Base-by-base conservation (phyloP, 2,797 vertebrate genomes). In the Champsocephalus gunnari region DNA sequence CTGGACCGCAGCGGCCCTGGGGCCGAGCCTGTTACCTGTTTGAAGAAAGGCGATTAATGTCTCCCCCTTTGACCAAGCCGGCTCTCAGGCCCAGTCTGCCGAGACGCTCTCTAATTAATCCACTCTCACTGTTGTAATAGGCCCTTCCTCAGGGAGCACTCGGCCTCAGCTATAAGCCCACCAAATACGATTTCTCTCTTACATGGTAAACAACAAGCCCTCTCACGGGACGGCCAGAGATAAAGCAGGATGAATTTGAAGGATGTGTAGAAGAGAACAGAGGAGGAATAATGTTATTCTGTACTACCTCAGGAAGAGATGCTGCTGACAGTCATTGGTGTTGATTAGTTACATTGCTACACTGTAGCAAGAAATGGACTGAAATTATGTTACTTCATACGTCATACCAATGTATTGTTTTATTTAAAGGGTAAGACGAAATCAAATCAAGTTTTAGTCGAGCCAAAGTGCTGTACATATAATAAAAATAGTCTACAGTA, bases 61-160 rank as follows among this genome's bases (percentile, higher is more conserved):
- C 87, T 90, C 95, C 94, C 95, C 93, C 83, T 94, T 94, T 92
- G 94, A 96, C 94, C 80, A 72, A 91, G 93, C 90, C 90, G 84
- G 93, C 95, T 94, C 94, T 88, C 92, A 85, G 89, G 83, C 76
- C 14, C 6, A 75, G 92, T 96, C 96, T 94, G 91, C 89, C 11
- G 96, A 95, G 96, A 96, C 88, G 55, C 58, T 91, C 93, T 96
- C 96, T 98, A 98, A 98, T 98, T 97, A 98, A 98, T 97, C 97
- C 96, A 96, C 95, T 93, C 96, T 96, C 96, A 97, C 96, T 96
- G 95, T 96, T 96, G 96, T 98, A 96, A 97, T 96, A 95, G 95
- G 93, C 82, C 75, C 93, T 92, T 96, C 96, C 96, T 95, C 38
- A 54, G 96, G 96, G 96, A 96, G 85, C 38, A 48, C 80, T 85